Conservation (phyloP, 2,113 vertebrate species). For the Toxotes chatareus region DNA sequence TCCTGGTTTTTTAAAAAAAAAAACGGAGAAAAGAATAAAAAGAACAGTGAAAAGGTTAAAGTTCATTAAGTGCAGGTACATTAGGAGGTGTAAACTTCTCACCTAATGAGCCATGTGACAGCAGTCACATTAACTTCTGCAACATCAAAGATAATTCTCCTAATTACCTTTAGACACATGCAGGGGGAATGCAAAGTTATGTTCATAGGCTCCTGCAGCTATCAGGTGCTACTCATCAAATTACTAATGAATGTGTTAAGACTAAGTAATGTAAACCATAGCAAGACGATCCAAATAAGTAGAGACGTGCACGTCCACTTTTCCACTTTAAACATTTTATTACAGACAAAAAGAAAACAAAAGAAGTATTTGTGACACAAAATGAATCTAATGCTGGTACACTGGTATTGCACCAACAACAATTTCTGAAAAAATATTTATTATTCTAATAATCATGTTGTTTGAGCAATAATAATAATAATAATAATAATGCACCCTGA, state of each 20-base stretch:
- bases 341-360: slow-evolving; percentile 93
- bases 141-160: slow-evolving; percentile 58
- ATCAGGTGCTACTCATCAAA: slow-evolving; percentile 6
- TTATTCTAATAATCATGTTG: slow-evolving; percentile 78
- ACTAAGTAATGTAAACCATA: slow-evolving; percentile 1
- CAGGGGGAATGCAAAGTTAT: slow-evolving; percentile 24
- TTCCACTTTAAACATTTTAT: slow-evolving; percentile 92
- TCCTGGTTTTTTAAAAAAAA: slow-evolving; percentile 36
- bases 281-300: slow-evolving; percentile 40
- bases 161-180: slow-evolving; percentile 53
- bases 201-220: slow-evolving; percentile 17
- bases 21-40: background rate
- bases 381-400: slow-evolving; percentile 85
- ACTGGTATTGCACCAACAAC: slow-evolving; percentile 79
- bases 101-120: slow-evolving; percentile 48
- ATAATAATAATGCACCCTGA: slow-evolving; percentile 86
- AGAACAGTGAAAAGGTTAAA: slow-evolving; percentile 34
- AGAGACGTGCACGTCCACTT: slow-evolving; percentile 39
- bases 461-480: slow-evolving; percentile 75
- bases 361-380: slow-evolving; percentile 91
- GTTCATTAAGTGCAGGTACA: slow-evolving; percentile 34
- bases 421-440: slow-evolving; percentile 80
- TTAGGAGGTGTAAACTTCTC: slow-evolving; percentile 12
- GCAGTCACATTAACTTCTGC: slow-evolving; percentile 27
- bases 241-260: slow-evolving; percentile 28